Percentiles rank a stretch among this genome's conserved stretches.
Evolutionary conservation across 2,797 vertebrate genomes (phyloP).

Genomic region (Takifugu rubripes): DNA sequence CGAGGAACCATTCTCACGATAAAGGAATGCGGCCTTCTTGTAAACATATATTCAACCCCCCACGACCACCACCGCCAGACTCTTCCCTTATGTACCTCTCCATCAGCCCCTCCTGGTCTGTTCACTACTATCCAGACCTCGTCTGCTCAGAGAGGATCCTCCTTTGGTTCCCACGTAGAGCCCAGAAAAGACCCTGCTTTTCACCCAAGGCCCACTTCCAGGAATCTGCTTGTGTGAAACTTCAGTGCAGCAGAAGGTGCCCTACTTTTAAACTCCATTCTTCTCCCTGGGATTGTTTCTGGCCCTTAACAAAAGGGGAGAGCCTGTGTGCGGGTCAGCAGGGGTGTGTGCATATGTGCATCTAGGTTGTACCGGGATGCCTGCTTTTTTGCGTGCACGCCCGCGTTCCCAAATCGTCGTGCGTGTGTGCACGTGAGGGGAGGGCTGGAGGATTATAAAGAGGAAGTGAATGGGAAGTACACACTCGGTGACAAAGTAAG

Average conservation of each 20-base stretch:
- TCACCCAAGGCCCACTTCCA: slow-evolving; percentile 62
- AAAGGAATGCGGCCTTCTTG: slow-evolving; percentile 66
- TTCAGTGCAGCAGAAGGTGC: slow-evolving; percentile 73
- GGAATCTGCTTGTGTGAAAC: slow-evolving; percentile 70
- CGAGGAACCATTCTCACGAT: slow-evolving; percentile 65
- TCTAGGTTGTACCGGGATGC: slow-evolving; percentile 48
- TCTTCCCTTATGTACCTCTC: slow-evolving; percentile 22
- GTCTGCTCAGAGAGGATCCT: slow-evolving; percentile 42
- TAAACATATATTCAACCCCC: slow-evolving; percentile 59
- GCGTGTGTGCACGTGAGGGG: slow-evolving; percentile 65
- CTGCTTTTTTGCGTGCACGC: slow-evolving; percentile 25
- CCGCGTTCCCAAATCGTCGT: slow-evolving; percentile 7
- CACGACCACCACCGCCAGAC: slow-evolving; percentile 22
- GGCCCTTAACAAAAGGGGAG: slow-evolving; percentile 67
- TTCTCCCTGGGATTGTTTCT: slow-evolving; percentile 71
- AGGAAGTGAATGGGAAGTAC: slow-evolving; percentile 80
- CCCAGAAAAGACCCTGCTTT: slow-evolving; percentile 55
- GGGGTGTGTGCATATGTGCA: slow-evolving; percentile 57
- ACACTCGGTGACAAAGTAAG: slow-evolving; percentile 78
- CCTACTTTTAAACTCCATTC: slow-evolving; percentile 78
- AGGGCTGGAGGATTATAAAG: slow-evolving; percentile 70
- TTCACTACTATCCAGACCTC: slow-evolving; percentile 21
- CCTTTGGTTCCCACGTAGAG: slow-evolving; percentile 68
- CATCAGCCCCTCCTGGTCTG: slow-evolving; percentile 7
- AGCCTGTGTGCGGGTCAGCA: slow-evolving; percentile 57